Evolutionary conservation across 2,113 vertebrate species (phyloP).

Genomic region (Embiotoca jacksoni): DNA sequence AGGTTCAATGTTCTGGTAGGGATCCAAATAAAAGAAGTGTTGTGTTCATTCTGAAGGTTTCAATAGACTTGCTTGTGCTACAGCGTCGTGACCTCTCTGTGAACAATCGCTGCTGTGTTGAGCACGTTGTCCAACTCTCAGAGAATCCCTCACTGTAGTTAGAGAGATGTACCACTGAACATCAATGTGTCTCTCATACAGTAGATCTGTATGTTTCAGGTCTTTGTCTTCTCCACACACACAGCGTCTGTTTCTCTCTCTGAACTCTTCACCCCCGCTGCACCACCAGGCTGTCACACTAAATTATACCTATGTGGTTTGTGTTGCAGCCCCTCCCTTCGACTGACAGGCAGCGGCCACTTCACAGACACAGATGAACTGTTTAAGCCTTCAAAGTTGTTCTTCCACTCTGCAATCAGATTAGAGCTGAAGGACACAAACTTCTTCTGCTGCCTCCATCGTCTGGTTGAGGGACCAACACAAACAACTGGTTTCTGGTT

Average conservation of each 20-base stretch:
- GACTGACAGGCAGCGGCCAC: conserved; percentile 73
- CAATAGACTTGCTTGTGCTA: conserved; percentile 71
- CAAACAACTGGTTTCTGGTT: not conserved
- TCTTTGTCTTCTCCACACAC: conserved; percentile 27
- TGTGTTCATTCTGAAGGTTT: conserved; percentile 73
- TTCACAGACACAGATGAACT: conserved; percentile 73
- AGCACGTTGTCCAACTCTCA: conserved; percentile 45
- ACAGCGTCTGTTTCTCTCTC: conserved; percentile 9
- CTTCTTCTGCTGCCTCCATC: not conserved
- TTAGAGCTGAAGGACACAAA: conserved; percentile 45
- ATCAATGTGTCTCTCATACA: conserved; percentile 38
- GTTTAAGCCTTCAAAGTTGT: conserved; percentile 50
- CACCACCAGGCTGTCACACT: conserved; percentile 67
- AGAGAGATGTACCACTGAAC: conserved; percentile 32
- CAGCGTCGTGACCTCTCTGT: conserved; percentile 63
- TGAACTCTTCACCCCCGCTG: conserved; percentile 79
- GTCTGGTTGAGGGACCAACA: not conserved
- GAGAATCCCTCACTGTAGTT: conserved; percentile 43
- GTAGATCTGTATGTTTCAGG: conserved; percentile 27
- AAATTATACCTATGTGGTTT: conserved; percentile 73
- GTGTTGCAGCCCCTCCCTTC: conserved; percentile 43
- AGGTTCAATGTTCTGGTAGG: conserved; percentile 52
- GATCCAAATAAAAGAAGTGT: conserved; percentile 61
- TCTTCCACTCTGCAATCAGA: conserved; percentile 62
- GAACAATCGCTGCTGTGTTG: conserved; percentile 67